These are phyloP conservation scores for Drosophila asahinai DNA, from an alignment of 1,140 invertebrate genomes.

Conservation along the genomic window DNA sequence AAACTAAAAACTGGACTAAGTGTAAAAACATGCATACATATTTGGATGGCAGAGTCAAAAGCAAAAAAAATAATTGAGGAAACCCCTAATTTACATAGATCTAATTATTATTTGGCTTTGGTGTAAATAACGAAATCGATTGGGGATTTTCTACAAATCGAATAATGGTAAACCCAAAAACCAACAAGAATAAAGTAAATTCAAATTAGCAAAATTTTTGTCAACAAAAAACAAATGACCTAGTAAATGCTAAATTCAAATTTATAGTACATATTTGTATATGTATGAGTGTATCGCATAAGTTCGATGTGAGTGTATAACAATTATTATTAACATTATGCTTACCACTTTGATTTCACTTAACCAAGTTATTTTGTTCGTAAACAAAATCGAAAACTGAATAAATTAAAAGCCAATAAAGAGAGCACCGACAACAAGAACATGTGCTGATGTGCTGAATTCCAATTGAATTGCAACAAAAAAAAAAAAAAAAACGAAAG, in stretches of 20 bases:
- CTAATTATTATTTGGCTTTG: constrained; percentile 64
- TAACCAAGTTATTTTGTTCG: constrained; percentile 61
- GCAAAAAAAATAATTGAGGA: constrained; percentile 10
- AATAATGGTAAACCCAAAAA: constrained; percentile 26
- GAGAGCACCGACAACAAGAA: constrained; percentile 36
- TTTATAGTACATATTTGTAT: constrained; percentile 76
- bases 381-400: constrained; percentile 25
- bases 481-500: constrained; percentile 5
- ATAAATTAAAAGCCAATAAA: constrained; percentile 61
- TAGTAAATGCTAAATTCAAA: constrained; percentile 82
- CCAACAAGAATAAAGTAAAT: constrained; percentile 54
- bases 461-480: constrained; percentile 58
- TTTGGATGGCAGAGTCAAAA: constrained; percentile 29
- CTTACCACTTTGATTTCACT: constrained; percentile 52
- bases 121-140: constrained; percentile 65
- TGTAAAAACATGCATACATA: constrained; percentile 45
- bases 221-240: constrained; percentile 60
- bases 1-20: constrained; percentile 38
- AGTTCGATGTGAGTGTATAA: constrained; percentile 63
- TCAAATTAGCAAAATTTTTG: constrained; percentile 81
- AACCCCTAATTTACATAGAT: constrained; percentile 46
- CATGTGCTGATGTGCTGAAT: constrained; percentile 48
- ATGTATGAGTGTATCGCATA: constrained; percentile 70
- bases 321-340: constrained; percentile 65
- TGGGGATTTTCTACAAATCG: constrained; percentile 57